A percentile compares a stretch with the other conserved stretches of the same genome.
phyloP scores from a whole-genome alignment of 2,888 invertebrate species.

The Graphium colonna region DNA sequence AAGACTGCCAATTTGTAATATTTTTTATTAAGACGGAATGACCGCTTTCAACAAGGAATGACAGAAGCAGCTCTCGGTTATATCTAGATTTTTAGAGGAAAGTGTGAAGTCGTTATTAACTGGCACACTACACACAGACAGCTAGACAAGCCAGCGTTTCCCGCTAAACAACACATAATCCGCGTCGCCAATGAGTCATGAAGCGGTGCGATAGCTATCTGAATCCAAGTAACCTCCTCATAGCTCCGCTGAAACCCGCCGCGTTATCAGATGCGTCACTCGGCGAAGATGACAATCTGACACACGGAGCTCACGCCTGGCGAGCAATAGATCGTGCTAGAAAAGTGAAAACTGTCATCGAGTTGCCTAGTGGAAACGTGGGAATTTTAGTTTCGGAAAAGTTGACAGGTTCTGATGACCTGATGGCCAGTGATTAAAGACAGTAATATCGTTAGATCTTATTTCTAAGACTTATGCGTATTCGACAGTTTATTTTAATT shows the following conservation, averaged over 20 bases:
- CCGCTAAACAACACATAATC: conserved; percentile 32
- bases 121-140: neutral
- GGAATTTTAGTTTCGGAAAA: too few relatives aligned
- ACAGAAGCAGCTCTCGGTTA: neutral
- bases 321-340: too few relatives aligned
- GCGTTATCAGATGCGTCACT: conserved; percentile 33
- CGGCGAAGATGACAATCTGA: conserved; percentile 25
- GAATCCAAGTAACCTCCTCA: conserved; percentile 31
- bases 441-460: too few relatives aligned
- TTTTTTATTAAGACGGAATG: neutral
- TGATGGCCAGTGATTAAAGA: too few relatives aligned
- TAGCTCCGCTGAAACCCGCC: conserved; percentile 27
- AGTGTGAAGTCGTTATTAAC: too few relatives aligned
- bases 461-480: too few relatives aligned
- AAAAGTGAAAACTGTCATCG: too few relatives aligned
- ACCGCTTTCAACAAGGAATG: neutral
- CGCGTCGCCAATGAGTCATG: conserved; percentile 30
- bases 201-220: conserved; percentile 28
- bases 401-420: too few relatives aligned
- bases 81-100: neutral
- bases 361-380: too few relatives aligned
- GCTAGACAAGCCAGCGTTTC: conserved; percentile 15
- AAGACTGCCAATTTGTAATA: neutral
- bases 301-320: too few relatives aligned
- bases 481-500: too few relatives aligned